phyloP scores from a whole-genome alignment of 2,888 invertebrate genomes.

The Agriopis leucophaearia region DNA sequence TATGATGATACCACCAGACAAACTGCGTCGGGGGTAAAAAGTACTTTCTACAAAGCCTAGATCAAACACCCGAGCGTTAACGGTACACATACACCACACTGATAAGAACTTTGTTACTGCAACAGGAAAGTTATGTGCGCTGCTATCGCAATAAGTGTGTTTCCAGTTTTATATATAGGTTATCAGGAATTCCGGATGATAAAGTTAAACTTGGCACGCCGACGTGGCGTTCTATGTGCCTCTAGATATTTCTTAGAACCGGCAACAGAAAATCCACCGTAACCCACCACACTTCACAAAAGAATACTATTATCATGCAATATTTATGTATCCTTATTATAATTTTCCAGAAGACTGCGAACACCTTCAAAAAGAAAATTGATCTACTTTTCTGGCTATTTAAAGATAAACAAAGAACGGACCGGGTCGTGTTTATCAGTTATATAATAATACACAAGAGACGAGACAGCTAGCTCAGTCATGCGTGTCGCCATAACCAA shows the following conservation, averaged over 20 bases:
- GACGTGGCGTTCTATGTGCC: slow-evolving; percentile 55
- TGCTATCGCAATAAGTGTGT: slow-evolving; percentile 74
- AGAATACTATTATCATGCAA: too few species aligned
- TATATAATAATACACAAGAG: too few species aligned
- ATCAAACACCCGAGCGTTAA: slow-evolving; percentile 27
- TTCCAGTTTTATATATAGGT: slow-evolving; percentile 81
- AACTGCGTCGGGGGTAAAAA: background rate
- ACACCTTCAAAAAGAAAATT: too few species aligned
- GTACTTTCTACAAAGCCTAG: slow-evolving; percentile 30
- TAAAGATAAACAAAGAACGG: too few species aligned
- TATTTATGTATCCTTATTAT: too few species aligned
- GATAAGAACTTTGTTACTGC: slow-evolving; percentile 48
- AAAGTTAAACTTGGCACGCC: slow-evolving; percentile 69
- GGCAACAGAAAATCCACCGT: background rate
- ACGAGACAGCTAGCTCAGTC: too few species aligned
- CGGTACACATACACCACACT: slow-evolving; percentile 21
- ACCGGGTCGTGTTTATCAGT: too few species aligned
- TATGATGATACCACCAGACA: too few species aligned
- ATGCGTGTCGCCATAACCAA: too few species aligned
- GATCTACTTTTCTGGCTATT: too few species aligned
- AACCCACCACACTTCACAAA: too few species aligned
- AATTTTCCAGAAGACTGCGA: too few species aligned
- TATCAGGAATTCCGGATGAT: slow-evolving; percentile 83
- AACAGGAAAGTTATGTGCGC: slow-evolving; percentile 70
- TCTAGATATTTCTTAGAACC: slow-evolving; percentile 51